These are phyloP conservation scores for Cantharis rustica DNA, from an alignment of 2,888 invertebrate species.

Conservation along the genomic window DNA sequence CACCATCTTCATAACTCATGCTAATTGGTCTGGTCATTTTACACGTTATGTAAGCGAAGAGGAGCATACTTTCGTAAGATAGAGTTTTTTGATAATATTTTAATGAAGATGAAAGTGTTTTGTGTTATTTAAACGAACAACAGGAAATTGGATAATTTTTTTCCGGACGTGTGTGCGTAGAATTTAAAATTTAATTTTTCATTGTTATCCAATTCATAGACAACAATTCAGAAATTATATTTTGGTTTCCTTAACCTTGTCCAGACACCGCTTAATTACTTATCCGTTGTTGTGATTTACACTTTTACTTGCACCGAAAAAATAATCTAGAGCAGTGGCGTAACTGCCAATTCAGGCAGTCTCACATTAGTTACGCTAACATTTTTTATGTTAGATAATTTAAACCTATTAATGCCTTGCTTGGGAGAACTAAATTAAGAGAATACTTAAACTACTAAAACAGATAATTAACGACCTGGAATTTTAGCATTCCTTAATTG, in stretches of 20 bases:
- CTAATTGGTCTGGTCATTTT: not conserved
- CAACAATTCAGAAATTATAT: not conserved
- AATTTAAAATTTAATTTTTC: not conserved
- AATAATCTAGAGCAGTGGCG: not conserved
- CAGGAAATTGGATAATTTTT: not conserved
- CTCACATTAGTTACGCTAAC: not conserved
- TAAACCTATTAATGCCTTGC: not conserved
- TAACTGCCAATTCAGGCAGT: not conserved
- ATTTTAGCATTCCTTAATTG: not conserved
- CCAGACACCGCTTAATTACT: not conserved
- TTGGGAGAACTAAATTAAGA: not conserved
- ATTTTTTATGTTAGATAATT: not conserved
- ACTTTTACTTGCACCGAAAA: not conserved
- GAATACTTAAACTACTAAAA: not conserved
- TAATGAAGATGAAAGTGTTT: not conserved
- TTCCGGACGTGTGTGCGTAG: not conserved
- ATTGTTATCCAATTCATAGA: not conserved
- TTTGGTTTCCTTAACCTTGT: not conserved
- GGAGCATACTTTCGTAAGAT: not conserved
- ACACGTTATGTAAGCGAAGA: not conserved
- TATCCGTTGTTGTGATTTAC: not conserved
- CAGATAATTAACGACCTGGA: not conserved
- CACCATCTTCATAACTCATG: not conserved
- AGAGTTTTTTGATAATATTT: not conserved
- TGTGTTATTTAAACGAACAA: not conserved